phyloP scores from a whole-genome alignment of 2,888 invertebrate genomes.

The Phlogophora meticulosa region DNA sequence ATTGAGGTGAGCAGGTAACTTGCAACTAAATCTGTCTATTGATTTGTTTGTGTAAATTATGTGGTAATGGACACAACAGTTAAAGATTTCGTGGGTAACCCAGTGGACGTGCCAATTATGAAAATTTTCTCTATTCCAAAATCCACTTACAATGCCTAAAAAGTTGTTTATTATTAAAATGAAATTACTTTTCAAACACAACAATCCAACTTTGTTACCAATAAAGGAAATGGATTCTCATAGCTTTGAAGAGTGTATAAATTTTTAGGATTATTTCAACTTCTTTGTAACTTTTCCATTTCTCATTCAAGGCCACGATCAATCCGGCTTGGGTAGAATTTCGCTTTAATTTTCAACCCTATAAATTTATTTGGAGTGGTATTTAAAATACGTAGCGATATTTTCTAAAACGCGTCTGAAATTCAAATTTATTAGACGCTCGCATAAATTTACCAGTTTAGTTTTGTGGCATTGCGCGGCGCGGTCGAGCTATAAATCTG shows the following conservation, averaged over 20 bases:
- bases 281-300: constrained; percentile 59
- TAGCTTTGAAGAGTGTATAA: constrained; percentile 47
- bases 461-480: constrained; percentile 71
- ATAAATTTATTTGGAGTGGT: constrained; percentile 45
- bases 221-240: constrained; percentile 53
- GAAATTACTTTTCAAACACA: constrained; percentile 42
- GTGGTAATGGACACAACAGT: not conserved
- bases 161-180: constrained; percentile 30
- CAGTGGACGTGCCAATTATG: constrained; percentile 1
- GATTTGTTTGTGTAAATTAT: constrained; percentile 14
- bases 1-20: constrained; percentile 25
- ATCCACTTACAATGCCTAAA: not conserved
- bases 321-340: constrained; percentile 51
- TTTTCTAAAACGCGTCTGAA: constrained; percentile 60
- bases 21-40: constrained; percentile 39
- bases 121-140: not conserved
- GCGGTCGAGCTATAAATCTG: constrained; percentile 72
- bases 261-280: constrained; percentile 52
- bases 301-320: constrained; percentile 60
- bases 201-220: constrained; percentile 53
- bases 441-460: constrained; percentile 72
- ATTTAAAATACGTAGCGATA: constrained; percentile 56
- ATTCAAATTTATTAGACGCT: constrained; percentile 65
- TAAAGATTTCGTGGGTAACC: not conserved
- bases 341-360: constrained; percentile 52